Base-by-base conservation (phyloP, 2,797 vertebrate species). In the Sebastes minor region DNA sequence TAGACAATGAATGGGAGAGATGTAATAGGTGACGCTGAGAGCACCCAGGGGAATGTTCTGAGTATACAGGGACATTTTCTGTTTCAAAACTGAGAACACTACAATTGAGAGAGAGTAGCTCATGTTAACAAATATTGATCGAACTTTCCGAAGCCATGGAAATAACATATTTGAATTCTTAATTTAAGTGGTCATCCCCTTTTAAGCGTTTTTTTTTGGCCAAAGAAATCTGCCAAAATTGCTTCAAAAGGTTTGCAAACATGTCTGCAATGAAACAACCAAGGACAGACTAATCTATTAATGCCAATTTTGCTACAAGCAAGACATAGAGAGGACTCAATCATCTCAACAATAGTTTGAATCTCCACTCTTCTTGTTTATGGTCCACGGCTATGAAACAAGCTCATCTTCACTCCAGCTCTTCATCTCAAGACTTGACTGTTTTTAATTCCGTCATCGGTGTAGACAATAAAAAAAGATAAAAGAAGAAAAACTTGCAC, bases 11-110 rank as follows among this genome's bases (percentile, higher is more conserved):
- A 42, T 42, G 13, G 13, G 38, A 42, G 38, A 42, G 0, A 42
- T 42, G 11, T 35, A 12, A 35, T 12, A 35, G 0, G 4, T 35
- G 0, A 35, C 1, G 2, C 33, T 35, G 33, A 35, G 33, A 35
- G 0, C 32, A 33, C 10, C 32, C 3, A 11, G 32, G 32, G 32
- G 32, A 11, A 0, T 33, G 10, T 33, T 33, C 10, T 35, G 35
- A 35, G 35, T 35, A 35, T 35, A 35, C 13, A 1, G 35, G 35
- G 6, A 38, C 5, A 38, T 38, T 38, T 38, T 38, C 12, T 38
- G 0, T 35, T 35, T 35, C 33, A 35, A 1, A 35, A 5, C 0
- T 38, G 38, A 42, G 38, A 42, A 42, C 38, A 42, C 38, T 42
- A 38, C 35, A 38, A 38, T 38, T 38, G 0, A 42, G 14, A 42